Evolutionary conservation across 2,888 invertebrate species (phyloP), one percentile per base, ranked within the genome.

Genomic region (Hydraecia micacea): DNA sequence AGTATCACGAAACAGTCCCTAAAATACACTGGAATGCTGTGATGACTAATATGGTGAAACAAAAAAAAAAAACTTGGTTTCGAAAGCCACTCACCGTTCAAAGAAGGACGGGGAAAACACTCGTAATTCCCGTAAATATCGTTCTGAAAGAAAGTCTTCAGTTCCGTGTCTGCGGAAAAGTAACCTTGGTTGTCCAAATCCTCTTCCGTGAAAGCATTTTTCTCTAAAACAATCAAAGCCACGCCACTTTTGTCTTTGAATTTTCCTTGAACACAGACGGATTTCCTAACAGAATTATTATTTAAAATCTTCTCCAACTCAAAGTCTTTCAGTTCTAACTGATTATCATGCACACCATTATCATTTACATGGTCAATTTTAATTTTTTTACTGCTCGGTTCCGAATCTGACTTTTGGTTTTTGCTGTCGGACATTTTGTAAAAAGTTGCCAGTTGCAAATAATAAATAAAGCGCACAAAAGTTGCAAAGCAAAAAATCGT

Each of bases 61-160:
- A 86, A 49, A 39, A 77, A 49, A 39, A 77, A n/a, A 68, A 83
- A 76, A 75, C 77, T 84, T 87, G 88, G 88, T 90, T 90, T 79
- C 9, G 79, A 86, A 80, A 85, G 77, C 55, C 71, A 90, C 97
- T 97, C 94, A 98, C 98, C 97, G 92, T 98, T 98, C 42, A 97
- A 92, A 52, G 97, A 94, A 39, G 96, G 90, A 11, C 95, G 95
- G 0, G 98, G 98, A 88, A 97, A 97, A 94, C 98, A 98, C 91
- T 98, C 97, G 93, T 98, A 99, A 92, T 98, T 98, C 25, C 98
- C 98, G 93, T 99, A 99, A 92, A 99, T 98, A 93, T 99, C 98
- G 95, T 99, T 99, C 52, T 98, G 97, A 91, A 98, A 98, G 78
- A 97, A 97, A 84, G 98, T 97, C 55, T 97, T 96, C 5, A 98